Base-by-base conservation (phyloP, 64 coral and sea anemone species). In the Porites lutea region DNA sequence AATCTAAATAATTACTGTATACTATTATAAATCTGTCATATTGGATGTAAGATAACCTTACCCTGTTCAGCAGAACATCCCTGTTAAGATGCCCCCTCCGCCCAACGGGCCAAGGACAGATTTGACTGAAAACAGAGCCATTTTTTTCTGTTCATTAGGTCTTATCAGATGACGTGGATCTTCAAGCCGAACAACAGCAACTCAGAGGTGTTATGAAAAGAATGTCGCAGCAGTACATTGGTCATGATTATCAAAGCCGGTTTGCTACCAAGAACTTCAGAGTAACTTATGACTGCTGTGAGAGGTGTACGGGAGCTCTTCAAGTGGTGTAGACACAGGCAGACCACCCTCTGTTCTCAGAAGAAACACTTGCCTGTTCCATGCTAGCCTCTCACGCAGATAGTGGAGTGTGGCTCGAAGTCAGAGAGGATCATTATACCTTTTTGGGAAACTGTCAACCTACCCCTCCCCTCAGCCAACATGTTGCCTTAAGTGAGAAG, bases 261-360 rank as follows among this genome's bases (percentile, higher is more conserved):
- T 91, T 99, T 21, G 79, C 96, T 46, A 99, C 97, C 12, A 99
- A 96, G 47, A 99, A 86, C 63, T 96, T 99, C 22, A 80, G 97
- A 71, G 94, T 99, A 12, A 99, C 97, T 46, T 96, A 78, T 71
- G 89, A 99, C 57, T 99, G 97, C 57, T 99, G 97, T 86, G 88
- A 99, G 15, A 89, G 91, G 77, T 99, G 97, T 65, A 94, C 63
- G 10, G 97, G 97, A 22, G 46, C 92, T 37, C 87, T 99, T 89
- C 52, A 96, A 84, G 97, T 99, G 13, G 85, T 99, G 52, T 99
- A 82, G 89, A 61, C 8, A 71, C 43, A 9, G 22, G n/a, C 8
- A n/a, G 4, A 23, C 20, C n/a, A 23, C n/a, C n/a, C 23, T 21
- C 5, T n/a, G 68, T 27, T 8, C 18, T 67, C 0, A 67, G 65